phyloP scores from a whole-genome alignment of 2,888 invertebrate species.

The Atrina japonica region DNA sequence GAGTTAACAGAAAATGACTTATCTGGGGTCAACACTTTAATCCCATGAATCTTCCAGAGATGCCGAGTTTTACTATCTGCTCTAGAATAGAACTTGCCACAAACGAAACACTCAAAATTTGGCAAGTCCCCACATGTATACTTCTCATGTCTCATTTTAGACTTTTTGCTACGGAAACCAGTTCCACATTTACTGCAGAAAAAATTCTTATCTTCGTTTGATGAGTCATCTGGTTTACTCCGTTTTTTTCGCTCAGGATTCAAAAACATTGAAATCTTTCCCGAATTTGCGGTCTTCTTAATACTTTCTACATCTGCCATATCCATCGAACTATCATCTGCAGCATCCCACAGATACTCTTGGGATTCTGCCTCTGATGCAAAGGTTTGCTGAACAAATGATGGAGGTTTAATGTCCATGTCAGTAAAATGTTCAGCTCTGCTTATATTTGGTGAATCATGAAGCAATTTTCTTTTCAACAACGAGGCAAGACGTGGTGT shows the following conservation, averaged over 20 bases:
- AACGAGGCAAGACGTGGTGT: too few species aligned
- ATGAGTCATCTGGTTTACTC: too few species aligned
- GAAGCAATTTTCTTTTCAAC: too few species aligned
- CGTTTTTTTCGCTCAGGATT: too few species aligned
- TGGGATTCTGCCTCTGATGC: too few species aligned
- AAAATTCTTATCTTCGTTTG: not conserved
- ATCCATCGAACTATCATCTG: not conserved
- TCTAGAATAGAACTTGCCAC: conserved; percentile 33
- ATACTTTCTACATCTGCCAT: conserved; percentile 8
- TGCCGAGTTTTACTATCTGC: conserved; percentile 38
- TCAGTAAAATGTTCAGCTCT: too few species aligned
- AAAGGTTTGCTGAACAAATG: too few species aligned
- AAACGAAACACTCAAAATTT: conserved; percentile 31
- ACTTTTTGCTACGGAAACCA: conserved; percentile 34
- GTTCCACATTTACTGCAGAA: conserved; percentile 33
- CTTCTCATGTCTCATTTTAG: conserved; percentile 36
- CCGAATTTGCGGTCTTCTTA: conserved; percentile 3
- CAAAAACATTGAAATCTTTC: not conserved
- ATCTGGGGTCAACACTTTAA: conserved; percentile 29
- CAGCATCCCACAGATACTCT: too few species aligned
- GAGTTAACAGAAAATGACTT: not conserved
- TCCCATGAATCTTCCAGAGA: conserved; percentile 34
- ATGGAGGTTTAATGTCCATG: too few species aligned
- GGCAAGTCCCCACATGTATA: conserved; percentile 32
- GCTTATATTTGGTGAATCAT: too few species aligned